Base-by-base conservation (phyloP, 2,113 vertebrate species). In the Phoenicopterus ruber region DNA sequence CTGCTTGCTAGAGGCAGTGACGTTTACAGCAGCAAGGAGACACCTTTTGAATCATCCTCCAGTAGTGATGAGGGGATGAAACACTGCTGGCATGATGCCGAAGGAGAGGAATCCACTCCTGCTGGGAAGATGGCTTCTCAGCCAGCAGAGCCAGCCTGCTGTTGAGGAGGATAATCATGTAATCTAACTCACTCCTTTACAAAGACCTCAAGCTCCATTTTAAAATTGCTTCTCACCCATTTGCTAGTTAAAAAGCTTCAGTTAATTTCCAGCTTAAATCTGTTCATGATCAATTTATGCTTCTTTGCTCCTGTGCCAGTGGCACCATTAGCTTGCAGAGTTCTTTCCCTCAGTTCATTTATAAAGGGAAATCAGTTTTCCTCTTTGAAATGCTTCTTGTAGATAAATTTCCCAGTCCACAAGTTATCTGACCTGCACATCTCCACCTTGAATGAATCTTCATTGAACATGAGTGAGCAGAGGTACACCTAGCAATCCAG, bases 201-300 rank as follows among this genome's bases (percentile, higher is more conserved):
- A 26, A 38, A 85, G 81, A 65, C 61, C 20, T 82, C 61, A 18
- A 40, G 49, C 28, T 96, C 31, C 49, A 19, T 54, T 90, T 76
- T 57, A 29, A 66, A 89, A 26, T 11, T 61, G 84, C 28, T 69
- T 36, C 70, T 91, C 49, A 32, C 17, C 11, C 66, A 76, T 65
- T 20, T 85, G 58, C 25, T 70, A 65, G 70, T 93, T 38, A 80
- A 93, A 87, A 93, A 80, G 31, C 49, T 70, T 61, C 44, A 38
- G 66, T 69, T 77, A 65, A 91, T 91, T 96, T 96, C 34, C 34
- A 85, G 40, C 22, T 93, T 91, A 54, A 79, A 85, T 86, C 62
- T 88, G n/a, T 61, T 65, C 24, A 13, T 69, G 70, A 82, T 82
- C 84, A 82, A 40, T 90, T 90, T 76, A 40, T 49, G 8, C 22